Percentiles rank a stretch among this genome's conserved stretches.
Conservation (phyloP, 2,113 vertebrate species). For the Mustelus asterias region DNA sequence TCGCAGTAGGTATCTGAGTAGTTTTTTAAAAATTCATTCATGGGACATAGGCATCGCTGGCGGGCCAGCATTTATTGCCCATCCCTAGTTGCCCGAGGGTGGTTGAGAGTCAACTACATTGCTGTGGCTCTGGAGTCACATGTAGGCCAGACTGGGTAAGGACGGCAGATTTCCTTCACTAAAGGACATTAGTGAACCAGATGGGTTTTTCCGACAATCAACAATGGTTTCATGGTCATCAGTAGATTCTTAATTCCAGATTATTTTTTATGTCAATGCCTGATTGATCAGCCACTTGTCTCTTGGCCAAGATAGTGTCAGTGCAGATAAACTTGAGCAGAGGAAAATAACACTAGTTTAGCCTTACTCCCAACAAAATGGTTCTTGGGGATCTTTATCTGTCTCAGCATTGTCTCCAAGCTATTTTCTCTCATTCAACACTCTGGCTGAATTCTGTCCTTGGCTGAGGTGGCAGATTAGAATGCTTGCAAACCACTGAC, state of each 20-base stretch:
- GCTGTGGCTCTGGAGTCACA: too few species aligned
- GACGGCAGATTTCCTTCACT: too few species aligned
- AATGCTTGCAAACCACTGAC: neutral
- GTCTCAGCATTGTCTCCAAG: neutral
- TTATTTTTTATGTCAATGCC: neutral
- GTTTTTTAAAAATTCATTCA: too few species aligned
- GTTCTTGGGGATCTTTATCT: neutral
- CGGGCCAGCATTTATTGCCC: too few species aligned
- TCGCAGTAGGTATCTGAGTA: neutral
- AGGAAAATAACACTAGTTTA: neutral
- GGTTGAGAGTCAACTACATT: too few species aligned
- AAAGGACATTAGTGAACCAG: too few species aligned
- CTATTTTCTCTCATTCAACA: neutral
- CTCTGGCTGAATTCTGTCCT: neutral
- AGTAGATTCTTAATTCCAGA: too few species aligned
- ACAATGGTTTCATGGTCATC: too few species aligned
- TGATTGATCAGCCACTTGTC: neutral
- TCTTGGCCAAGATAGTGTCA: neutral
- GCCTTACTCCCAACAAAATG: neutral
- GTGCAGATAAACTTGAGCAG: neutral
- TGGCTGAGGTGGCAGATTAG: neutral
- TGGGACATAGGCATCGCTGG: too few species aligned
- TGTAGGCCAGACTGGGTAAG: too few species aligned
- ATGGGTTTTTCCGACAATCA: too few species aligned
- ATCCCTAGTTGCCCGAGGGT: too few species aligned